These are phyloP conservation scores for Halcyon malimbica DNA, from an alignment of 2,113 vertebrate genomes.

Conservation along the genomic window DNA sequence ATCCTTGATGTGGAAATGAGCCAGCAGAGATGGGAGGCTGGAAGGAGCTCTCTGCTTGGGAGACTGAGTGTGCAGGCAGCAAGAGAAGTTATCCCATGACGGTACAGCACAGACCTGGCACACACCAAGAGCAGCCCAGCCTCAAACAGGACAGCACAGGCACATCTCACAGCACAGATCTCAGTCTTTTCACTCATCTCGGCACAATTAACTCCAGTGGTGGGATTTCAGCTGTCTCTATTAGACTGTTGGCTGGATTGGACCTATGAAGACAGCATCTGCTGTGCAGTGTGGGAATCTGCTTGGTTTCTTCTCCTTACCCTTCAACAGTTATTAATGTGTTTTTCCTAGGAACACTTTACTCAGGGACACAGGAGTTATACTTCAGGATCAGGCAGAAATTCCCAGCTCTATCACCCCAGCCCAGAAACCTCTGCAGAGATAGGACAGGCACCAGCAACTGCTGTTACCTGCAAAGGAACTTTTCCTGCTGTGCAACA, in stretches of 20 bases:
- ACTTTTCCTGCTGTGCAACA: fast-evolving
- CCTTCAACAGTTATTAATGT: neutral
- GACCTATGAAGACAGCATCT: neutral
- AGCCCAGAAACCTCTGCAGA: neutral
- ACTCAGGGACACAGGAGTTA: too few relatives aligned
- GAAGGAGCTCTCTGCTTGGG: neutral
- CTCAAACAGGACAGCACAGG: neutral
- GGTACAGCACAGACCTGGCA: neutral
- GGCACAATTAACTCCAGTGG: neutral
- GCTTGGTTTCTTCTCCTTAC: neutral
- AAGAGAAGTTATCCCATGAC: neutral
- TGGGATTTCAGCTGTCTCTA: neutral
- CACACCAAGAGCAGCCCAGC: neutral
- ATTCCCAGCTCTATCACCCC: neutral
- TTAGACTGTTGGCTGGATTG: fast-evolving
- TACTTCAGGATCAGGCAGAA: neutral
- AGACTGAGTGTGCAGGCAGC: neutral
- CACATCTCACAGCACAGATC: neutral
- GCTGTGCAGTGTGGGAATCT: neutral
- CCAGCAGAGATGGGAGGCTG: neutral
- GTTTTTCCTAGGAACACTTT: neutral
- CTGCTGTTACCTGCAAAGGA: neutral
- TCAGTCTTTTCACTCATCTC: neutral
- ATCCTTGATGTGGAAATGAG: neutral
- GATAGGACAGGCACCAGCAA: neutral